phyloP scores from a whole-genome alignment of 2,888 invertebrate species.

The Phaonia tiefii region DNA sequence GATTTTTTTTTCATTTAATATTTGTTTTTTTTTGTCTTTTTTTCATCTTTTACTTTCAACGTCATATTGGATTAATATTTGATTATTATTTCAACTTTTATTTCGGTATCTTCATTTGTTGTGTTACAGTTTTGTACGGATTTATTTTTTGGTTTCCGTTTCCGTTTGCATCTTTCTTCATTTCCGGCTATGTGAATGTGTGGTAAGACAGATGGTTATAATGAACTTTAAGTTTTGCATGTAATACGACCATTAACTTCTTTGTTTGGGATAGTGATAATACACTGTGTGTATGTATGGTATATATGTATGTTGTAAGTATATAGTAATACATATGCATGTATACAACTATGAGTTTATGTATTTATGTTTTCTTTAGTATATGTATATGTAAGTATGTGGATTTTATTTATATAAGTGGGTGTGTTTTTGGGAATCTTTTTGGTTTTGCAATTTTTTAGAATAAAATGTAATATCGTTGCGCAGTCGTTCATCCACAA shows the following conservation, averaged over 20 bases:
- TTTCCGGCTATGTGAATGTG: neutral
- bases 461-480: conserved; percentile 54
- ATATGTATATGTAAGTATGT: conserved; percentile 1
- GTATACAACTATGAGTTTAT: conserved; percentile 16
- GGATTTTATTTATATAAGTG: neutral
- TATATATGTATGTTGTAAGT: conserved; percentile 3
- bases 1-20: conserved; percentile 38
- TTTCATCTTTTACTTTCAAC: conserved; percentile 30
- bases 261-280: too few species aligned
- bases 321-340: conserved; percentile 40
- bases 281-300: conserved; percentile 24
- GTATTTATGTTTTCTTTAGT: neutral
- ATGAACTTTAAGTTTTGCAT: conserved; percentile 38
- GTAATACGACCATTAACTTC: conserved; percentile 19
- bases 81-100: conserved; percentile 40
- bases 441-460: conserved; percentile 2
- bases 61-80: conserved; percentile 44
- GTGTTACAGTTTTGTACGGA: neutral
- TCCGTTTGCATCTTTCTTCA: neutral
- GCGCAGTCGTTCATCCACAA: conserved; percentile 61
- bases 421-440: conserved; percentile 25
- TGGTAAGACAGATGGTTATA: conserved; percentile 23
- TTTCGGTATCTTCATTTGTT: conserved; percentile 46
- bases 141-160: conserved; percentile 9
- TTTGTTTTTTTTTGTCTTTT: conserved; percentile 39